Conservation (phyloP, 2,113 vertebrate genomes). For the Eudorcas thomsonii region DNA sequence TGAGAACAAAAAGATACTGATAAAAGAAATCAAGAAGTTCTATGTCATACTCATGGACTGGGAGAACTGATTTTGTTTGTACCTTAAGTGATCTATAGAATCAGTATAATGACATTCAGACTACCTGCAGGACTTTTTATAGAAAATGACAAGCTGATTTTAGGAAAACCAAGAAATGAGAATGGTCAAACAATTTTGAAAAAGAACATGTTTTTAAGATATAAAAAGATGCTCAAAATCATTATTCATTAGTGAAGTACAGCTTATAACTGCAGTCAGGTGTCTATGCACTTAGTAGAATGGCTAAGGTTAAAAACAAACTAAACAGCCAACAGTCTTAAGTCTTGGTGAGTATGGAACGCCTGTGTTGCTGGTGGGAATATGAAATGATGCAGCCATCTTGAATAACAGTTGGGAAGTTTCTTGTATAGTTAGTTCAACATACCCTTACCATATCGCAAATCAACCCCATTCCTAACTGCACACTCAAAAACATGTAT, state of each 20-base stretch:
- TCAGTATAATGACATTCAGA: background rate
- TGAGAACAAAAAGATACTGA: background rate
- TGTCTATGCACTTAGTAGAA: background rate
- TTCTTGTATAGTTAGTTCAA: background rate
- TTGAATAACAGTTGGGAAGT: background rate
- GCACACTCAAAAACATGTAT: background rate
- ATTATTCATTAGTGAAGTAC: background rate
- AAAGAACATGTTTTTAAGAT: background rate
- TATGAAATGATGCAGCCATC: background rate
- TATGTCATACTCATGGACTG: background rate
- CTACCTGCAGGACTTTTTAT: background rate
- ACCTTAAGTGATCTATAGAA: background rate
- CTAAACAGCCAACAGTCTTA: background rate
- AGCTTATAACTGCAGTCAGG: background rate
- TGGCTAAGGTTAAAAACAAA: background rate
- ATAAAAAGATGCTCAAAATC: background rate
- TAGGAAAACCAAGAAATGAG: background rate
- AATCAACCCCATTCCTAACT: background rate
- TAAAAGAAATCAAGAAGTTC: background rate
- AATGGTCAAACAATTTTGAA: background rate
- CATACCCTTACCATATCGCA: background rate
- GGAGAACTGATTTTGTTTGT: background rate
- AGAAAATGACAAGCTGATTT: background rate
- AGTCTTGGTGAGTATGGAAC: background rate
- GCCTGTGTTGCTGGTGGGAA: background rate